Evolutionary conservation across 2,888 invertebrate species (phyloP), one percentile per base, ranked within the genome.

Genomic region (Agriopis leucophaearia): DNA sequence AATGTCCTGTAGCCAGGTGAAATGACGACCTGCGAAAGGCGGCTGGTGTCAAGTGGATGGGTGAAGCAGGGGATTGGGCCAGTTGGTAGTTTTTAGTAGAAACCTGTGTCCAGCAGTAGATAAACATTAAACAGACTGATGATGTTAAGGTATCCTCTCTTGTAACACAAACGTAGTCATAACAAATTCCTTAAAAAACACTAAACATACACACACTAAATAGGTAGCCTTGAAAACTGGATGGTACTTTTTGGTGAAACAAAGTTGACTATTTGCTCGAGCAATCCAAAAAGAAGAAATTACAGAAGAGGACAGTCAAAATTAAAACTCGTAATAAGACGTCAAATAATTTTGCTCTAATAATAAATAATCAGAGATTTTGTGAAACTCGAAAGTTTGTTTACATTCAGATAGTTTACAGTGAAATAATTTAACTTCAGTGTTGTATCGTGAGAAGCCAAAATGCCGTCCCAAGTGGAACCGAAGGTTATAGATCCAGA

Each of bases 401-500:
- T 70, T 66, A 64, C 13, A 54, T 61, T 70, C 2, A 10, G 71
- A 62, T 65, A 62, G 71, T 73, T 70, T 64, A 62, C 13, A 50
- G 61, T 58, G 45, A 64, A 54, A 57, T 64, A 50, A 71, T 75
- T 72, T 4, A 63, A 48, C 13, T 63, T 70, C 38, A 64, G 68
- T 62, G 65, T 54, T 55, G 65, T 47, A 69, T n/a, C 35, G 13
- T 51, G 69, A 66, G 61, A 55, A 57, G 40, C 12, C 63, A 86
- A 76, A 69, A 92, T 94, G 92, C 88, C 90, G 55, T 65, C 82
- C 0, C 85, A 86, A 72, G 85, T 90, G 0, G 91, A 92, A 67
- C 89, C 87, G 78, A 93, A 93, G 75, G 81, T 80, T 0, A 72
- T 89, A 0, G 93, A 94, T 47, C 93, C 91, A 0, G 93, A 94